Conservation (phyloP, 2,797 vertebrate genomes). For the Naso thynnoides region DNA sequence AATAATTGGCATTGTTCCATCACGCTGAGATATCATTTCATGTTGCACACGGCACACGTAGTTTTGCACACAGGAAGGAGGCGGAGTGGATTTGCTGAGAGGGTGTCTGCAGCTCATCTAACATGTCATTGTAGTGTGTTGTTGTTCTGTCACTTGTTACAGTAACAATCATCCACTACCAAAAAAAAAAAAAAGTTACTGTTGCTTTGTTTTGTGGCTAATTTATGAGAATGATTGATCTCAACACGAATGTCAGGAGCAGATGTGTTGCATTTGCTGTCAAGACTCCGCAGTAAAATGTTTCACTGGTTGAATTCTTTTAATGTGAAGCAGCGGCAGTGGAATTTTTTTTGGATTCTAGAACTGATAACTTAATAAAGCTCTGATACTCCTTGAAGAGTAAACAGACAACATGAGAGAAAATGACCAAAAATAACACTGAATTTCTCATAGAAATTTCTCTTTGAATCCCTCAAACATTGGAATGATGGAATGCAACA, state of each 20-base stretch:
- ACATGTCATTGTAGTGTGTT: background rate
- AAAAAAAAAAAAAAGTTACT: background rate
- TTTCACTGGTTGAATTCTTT: background rate
- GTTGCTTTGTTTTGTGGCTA: background rate
- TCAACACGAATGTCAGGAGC: background rate
- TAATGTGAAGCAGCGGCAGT: background rate
- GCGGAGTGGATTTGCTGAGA: too few species aligned
- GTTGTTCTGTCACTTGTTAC: too few species aligned
- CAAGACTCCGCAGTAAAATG: background rate
- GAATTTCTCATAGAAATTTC: background rate
- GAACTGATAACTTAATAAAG: background rate
- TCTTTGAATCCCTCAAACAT: background rate
- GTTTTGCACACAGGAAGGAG: background rate
- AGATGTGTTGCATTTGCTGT: background rate
- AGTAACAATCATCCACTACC: background rate
- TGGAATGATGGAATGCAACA: too few species aligned
- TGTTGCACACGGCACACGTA: background rate
- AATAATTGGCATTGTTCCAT: background rate
- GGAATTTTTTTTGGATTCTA: background rate
- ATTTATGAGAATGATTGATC: conserved; percentile 12
- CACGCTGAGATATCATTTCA: background rate
- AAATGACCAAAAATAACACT: background rate
- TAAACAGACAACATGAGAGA: background rate
- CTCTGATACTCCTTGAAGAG: background rate
- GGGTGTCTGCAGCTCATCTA: conserved; percentile 1